phyloP scores from a whole-genome alignment of 2,888 invertebrate species.

The Urechis unicinctus region DNA sequence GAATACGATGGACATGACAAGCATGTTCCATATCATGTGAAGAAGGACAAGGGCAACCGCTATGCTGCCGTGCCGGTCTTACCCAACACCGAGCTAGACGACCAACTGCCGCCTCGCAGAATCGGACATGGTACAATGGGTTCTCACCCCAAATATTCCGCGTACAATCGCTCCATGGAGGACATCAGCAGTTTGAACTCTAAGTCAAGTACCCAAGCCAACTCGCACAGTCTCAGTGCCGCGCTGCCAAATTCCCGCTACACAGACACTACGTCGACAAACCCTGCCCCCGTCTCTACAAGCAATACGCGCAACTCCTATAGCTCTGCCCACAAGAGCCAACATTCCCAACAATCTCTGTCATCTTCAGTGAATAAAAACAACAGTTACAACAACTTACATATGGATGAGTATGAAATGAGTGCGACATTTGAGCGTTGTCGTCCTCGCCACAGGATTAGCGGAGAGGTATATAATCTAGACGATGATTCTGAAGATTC shows the following conservation, averaged over 20 bases:
- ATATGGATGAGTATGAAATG: too few relatives aligned
- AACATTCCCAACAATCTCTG: too few relatives aligned
- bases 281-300: not conserved
- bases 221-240: not conserved
- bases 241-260: slow-evolving; percentile 1
- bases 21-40: not conserved
- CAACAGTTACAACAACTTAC: too few relatives aligned
- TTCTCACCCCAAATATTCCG: not conserved
- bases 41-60: slow-evolving; percentile 2
- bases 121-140: not conserved
- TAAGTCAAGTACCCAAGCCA: not conserved
- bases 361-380: too few relatives aligned
- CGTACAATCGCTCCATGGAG: too few relatives aligned
- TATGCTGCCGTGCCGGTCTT: not conserved
- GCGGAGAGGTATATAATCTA: too few relatives aligned
- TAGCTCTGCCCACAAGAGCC: not conserved
- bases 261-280: not conserved
- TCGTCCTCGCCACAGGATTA: too few relatives aligned
- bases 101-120: not conserved
- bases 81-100: too few relatives aligned
- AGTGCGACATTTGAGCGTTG: too few relatives aligned
- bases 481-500: too few relatives aligned
- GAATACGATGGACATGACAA: slow-evolving; percentile 20
- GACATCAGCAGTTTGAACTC: too few relatives aligned
- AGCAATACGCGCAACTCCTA: not conserved